Evolutionary conservation across 1,140 invertebrate genomes (phyloP).

Genomic region (Diprion similis): DNA sequence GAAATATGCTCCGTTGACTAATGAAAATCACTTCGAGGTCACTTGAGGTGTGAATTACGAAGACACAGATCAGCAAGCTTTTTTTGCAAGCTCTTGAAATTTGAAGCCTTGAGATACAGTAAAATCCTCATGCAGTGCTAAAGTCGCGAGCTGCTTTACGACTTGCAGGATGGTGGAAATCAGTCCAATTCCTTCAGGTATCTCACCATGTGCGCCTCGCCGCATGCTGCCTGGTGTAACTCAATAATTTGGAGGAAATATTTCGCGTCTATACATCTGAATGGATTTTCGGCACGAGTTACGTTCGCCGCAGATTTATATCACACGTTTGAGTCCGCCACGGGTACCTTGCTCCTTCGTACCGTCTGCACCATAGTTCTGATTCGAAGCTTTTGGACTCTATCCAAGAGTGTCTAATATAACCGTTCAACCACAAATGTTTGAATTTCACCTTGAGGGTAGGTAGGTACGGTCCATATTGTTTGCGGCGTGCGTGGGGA

Average conservation of each 20-base stretch:
- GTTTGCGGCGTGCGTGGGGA: neutral
- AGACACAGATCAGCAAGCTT: neutral
- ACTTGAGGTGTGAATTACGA: neutral
- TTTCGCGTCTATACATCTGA: neutral
- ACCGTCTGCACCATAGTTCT: neutral
- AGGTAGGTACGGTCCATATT: neutral
- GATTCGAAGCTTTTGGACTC: conserved; percentile 4
- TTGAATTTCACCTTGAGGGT: neutral
- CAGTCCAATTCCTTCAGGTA: neutral
- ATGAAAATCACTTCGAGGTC: neutral
- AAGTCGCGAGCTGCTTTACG: too few relatives aligned
- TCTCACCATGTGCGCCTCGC: neutral
- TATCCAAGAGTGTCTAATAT: neutral
- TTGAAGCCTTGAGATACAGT: neutral
- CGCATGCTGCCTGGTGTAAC: neutral
- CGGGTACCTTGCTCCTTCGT: neutral
- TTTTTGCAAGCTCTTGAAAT: neutral
- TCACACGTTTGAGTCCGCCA: neutral
- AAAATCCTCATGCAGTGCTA: neutral
- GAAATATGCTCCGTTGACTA: neutral
- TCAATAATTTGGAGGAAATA: neutral
- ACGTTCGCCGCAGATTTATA: neutral
- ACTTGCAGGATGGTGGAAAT: neutral
- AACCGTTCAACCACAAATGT: neutral
- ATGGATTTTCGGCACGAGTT: neutral